These are phyloP conservation scores for Philypnodon macrostomus DNA, from an alignment of 2,797 vertebrate genomes.

Conservation along the genomic window DNA sequence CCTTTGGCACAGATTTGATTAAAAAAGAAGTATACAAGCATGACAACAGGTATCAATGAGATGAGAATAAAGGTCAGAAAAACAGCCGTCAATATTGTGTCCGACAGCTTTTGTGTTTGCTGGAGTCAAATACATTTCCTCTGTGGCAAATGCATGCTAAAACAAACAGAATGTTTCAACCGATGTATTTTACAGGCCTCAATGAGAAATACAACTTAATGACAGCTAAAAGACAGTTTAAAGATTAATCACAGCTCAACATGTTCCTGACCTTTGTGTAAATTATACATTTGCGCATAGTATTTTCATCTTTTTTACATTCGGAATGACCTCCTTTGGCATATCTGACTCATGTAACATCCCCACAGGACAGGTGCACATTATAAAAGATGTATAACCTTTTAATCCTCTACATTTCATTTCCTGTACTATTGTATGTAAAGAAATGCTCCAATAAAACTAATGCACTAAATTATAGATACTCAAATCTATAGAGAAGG, in stretches of 20 bases:
- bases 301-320: neutral
- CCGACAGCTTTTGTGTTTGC: neutral
- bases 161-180: too few species aligned
- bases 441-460: neutral
- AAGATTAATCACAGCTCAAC: constrained; percentile 1
- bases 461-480: neutral
- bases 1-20: constrained; percentile 8
- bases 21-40: neutral
- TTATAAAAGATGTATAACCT: constrained; percentile 2
- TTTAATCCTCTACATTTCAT: neutral
- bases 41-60: constrained; percentile 4
- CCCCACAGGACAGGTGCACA: neutral
- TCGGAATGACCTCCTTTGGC: constrained; percentile 3
- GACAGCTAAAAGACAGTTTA: constrained; percentile 7
- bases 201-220: neutral
- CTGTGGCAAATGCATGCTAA: constrained; percentile 2
- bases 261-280: constrained; percentile 2
- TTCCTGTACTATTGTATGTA: neutral
- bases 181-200: too few species aligned
- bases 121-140: neutral
- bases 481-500: neutral
- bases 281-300: constrained; percentile 5
- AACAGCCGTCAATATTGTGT: neutral
- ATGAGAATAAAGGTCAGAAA: constrained; percentile 1
- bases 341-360: neutral